Evolutionary conservation across 1,140 invertebrate genomes (phyloP), one percentile per base, ranked within the genome.

Genomic region (Drosophila rhopaloa): DNA sequence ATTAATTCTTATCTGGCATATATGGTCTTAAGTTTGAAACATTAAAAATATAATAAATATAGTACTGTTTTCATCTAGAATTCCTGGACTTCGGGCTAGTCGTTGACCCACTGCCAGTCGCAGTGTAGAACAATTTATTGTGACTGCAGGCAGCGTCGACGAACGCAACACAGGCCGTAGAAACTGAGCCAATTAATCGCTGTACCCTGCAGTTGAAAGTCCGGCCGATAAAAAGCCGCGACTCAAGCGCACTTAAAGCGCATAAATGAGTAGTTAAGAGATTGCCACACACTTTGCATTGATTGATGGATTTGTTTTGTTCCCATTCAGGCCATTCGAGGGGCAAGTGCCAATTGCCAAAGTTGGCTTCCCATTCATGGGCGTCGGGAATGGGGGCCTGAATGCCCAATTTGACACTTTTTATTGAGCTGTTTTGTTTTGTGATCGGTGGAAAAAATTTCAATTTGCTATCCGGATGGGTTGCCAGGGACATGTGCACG

Each of bases 381-480:
- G 4, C 10, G 5, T 10, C 10, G n/a, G 19, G 32, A 1, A 4
- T 11, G 41, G 11, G 35, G 13, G 37, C 14, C 19, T 41, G 32
- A 38, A 47, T 29, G 68, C 37, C 68, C 68, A 56, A 72, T 72
- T 72, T 72, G 68, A 72, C 66, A 71, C 48, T 53, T 58, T 68
- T 82, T 82, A 81, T 82, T 74, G 79, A 82, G 62, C 62, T 75
- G 55, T 82, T 82, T 82, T 81, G 60, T 72, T 76, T 55, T 65
- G 40, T 37, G 50, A 66, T 67, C 62, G 53, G 35, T 76, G 38
- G 27, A 80, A 74, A 71, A 81, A 73, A 71, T 76, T 76, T 81
- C 63, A 78, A 75, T 82, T 83, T 83, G 50, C 71, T 54, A 54
- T 79, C 10, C 37, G 53, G 43, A 35, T 56, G 19, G 47, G 60